Evolutionary conservation across 92 coral and sea anemone species (phyloP), one percentile per base, ranked within the genome.

Genomic region (Chrysogorgia sp.): DNA sequence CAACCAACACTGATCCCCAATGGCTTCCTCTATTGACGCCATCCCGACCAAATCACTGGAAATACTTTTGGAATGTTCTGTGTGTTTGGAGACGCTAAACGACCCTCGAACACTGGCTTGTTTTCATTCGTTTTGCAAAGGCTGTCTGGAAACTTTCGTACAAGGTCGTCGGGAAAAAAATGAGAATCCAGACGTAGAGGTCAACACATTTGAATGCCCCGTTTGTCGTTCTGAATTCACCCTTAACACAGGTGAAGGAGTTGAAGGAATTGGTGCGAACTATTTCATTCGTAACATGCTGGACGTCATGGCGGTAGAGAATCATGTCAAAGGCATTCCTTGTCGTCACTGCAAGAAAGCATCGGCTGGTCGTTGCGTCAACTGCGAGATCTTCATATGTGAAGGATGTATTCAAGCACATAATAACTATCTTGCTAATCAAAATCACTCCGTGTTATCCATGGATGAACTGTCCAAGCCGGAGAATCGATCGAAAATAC

Each of bases 101-200:
- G 68, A 62, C 40, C 68, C 68, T 1, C 29, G 68, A 62, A 62
- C 34, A 1, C 68, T 62, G 17, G 37, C 68, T 62, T 62, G 68
- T 22, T 62, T 28, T 22, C 68, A 62, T 30, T 62, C 68, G 12
- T 62, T 62, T 30, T 62, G 68, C 33, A 28, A 28, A 32, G 35
- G 10, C n/a, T 62, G 68, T 31, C n/a, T 62, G 40, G 40, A 62
- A 31, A 40, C 22, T 40, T 34, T 62, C 30, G 68, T 62, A 30
- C 29, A 62, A 62, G 34, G 21, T 17, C 20, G 19, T 25, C 37
- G 68, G 19, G 40, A 62, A 12, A 4, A 31, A 26, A 40, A 34
- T 2, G 40, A 34, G 8, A 34, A 40, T 8, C 68, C 41, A 13
- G 22, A 28, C 34, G 37, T 15, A 34, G 52, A 35, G 10, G 12